phyloP scores from a whole-genome alignment of 2,888 invertebrate species.

The Caenorhabditis sp. region DNA sequence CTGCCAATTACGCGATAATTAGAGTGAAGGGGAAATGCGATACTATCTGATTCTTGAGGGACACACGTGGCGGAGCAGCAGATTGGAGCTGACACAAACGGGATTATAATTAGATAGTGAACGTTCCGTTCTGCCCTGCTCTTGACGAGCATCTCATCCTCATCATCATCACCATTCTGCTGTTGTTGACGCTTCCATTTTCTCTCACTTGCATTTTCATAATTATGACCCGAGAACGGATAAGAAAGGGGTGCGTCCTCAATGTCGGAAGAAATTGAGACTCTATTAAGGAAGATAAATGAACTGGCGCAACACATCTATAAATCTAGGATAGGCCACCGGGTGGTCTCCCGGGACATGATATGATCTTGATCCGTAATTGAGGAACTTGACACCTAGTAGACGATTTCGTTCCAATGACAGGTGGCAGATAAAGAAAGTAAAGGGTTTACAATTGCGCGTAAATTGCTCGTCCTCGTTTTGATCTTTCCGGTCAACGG shows the following conservation, averaged over 20 bases:
- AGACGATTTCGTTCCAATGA: conserved; percentile 1
- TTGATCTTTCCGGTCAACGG: conserved; percentile 41
- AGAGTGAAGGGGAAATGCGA: conserved; percentile 15
- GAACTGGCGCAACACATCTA: conserved; percentile 55
- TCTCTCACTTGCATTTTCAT: conserved; percentile 41
- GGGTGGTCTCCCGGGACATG: conserved; percentile 21
- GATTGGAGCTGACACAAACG: conserved; percentile 50
- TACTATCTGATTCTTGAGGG: conserved; percentile 7
- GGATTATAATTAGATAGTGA: conserved; percentile 54
- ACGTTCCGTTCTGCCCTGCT: conserved; percentile 31
- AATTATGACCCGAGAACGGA: conserved; percentile 42
- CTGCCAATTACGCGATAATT: conserved; percentile 50
- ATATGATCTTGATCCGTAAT: conserved; percentile 53
- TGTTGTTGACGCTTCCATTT: conserved; percentile 51
- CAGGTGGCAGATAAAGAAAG: neutral
- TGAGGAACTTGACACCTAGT: conserved; percentile 46
- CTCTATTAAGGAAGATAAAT: conserved; percentile 55
- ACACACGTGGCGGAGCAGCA: conserved; percentile 35
- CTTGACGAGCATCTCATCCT: conserved; percentile 42
- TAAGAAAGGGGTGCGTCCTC: conserved; percentile 27
- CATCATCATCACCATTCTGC: conserved; percentile 11
- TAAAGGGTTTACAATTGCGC: conserved; percentile 26
- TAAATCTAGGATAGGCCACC: conserved; percentile 53
- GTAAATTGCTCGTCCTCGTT: conserved; percentile 38
- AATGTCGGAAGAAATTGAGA: conserved; percentile 29